Percentiles rank a stretch among this genome's conserved stretches.
These are phyloP conservation scores for Protaetia brevitarsis DNA, from an alignment of 1,140 invertebrate species.

Conservation along the genomic window DNA sequence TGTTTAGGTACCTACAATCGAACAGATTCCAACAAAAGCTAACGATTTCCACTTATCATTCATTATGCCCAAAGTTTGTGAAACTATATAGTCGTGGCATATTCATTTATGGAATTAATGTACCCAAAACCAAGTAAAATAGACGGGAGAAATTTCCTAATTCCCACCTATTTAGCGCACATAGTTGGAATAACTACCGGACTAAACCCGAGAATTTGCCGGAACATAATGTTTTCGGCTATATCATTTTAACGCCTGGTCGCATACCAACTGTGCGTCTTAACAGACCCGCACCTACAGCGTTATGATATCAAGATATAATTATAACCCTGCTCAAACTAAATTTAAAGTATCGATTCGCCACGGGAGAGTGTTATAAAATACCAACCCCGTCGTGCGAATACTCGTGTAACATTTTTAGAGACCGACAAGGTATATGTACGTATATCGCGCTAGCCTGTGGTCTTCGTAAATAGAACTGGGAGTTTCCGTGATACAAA, in stretches of 20 bases:
- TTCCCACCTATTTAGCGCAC: not conserved
- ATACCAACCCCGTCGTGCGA: not conserved
- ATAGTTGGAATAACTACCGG: not conserved
- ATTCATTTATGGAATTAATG: not conserved
- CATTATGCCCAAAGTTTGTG: too few species aligned
- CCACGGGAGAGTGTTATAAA: not conserved
- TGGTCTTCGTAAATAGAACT: too few species aligned
- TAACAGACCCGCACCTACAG: not conserved
- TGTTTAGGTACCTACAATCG: too few species aligned
- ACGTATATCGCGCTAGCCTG: too few species aligned
- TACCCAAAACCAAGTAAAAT: not conserved
- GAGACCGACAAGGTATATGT: not conserved
- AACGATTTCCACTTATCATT: too few species aligned
- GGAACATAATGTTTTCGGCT: not conserved
- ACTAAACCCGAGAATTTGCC: constrained; percentile 1
- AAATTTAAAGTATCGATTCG: constrained; percentile 16
- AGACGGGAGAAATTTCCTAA: not conserved
- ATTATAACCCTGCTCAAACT: constrained; percentile 13
- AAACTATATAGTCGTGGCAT: too few species aligned
- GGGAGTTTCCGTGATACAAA: too few species aligned
- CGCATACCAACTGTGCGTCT: not conserved
- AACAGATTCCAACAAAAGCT: too few species aligned
- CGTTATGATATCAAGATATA: constrained; percentile 3
- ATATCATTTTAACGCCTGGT: not conserved
- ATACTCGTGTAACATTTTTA: not conserved